A percentile compares a stretch with the other conserved stretches of the same genome.
phyloP scores from a whole-genome alignment of 2,888 invertebrate species.

The Microdon myrmicae region DNA sequence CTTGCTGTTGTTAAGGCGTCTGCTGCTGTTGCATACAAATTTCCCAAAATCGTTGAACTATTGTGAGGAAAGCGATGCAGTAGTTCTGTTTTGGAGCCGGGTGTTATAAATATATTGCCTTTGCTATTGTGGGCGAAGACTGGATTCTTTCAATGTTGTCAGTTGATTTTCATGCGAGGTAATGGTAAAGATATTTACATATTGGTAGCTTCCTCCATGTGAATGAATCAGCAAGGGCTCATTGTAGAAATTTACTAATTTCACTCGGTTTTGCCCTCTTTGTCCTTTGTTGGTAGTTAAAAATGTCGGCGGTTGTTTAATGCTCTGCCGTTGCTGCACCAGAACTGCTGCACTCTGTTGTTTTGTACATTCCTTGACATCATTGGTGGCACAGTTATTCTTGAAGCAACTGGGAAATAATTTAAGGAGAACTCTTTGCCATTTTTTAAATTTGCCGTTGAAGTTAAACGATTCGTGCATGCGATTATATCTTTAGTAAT shows the following conservation, averaged over 20 bases:
- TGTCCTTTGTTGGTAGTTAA: conserved; percentile 35
- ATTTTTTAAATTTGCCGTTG: conserved; percentile 21
- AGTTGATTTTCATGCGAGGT: conserved; percentile 52
- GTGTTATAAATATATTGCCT: conserved; percentile 49
- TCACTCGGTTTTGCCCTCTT: conserved; percentile 49
- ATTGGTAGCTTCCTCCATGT: conserved; percentile 62
- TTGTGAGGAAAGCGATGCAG: no score
- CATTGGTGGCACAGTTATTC: conserved; percentile 33
- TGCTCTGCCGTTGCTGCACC: conserved; percentile 29
- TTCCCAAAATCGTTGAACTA: conserved; percentile 53
- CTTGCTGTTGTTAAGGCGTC: no score
- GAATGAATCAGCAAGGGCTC: conserved; percentile 62
- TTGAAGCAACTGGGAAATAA: conserved; percentile 29
- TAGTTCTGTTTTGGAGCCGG: conserved; percentile 35
- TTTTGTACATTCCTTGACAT: conserved; percentile 19
- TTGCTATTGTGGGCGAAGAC: conserved; percentile 52
- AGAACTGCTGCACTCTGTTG: conserved; percentile 26
- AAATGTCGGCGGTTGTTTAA: conserved; percentile 42
- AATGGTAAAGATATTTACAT: conserved; percentile 62
- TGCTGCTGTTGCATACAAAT: conserved; percentile 53
- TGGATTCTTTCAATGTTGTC: conserved; percentile 55
- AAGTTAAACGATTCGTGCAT: conserved; percentile 12
- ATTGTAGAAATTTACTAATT: conserved; percentile 58
- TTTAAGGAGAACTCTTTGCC: conserved; percentile 30
- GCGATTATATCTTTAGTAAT: conserved; percentile 38